Evolutionary conservation across 2,113 vertebrate genomes (phyloP).

Genomic region (Gnathonemus longibarbis): DNA sequence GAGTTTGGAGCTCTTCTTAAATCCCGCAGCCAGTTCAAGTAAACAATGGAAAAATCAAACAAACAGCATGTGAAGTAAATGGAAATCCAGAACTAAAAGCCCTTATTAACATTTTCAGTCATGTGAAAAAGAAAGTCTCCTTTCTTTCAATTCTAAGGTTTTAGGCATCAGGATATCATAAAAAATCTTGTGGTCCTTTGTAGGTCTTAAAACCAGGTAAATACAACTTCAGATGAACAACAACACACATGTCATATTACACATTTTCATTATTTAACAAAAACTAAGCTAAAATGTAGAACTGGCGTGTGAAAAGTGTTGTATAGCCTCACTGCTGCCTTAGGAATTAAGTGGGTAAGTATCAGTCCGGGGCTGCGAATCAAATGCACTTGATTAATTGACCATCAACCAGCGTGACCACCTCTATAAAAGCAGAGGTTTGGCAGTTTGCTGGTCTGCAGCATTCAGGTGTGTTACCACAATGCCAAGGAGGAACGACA

Average conservation of each 20-base stretch:
- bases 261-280: not conserved
- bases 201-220: not conserved
- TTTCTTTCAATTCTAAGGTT: not conserved
- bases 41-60: not conserved
- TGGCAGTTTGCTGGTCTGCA: not conserved
- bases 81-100: not conserved
- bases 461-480: not conserved
- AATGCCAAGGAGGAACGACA: not conserved
- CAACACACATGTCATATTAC: not conserved
- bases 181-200: not conserved
- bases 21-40: not conserved
- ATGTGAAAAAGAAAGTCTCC: not conserved
- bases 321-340: not conserved
- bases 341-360: not conserved
- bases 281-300: not conserved
- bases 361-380: not conserved
- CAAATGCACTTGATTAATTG: not conserved
- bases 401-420: not conserved
- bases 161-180: not conserved
- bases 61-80: not conserved
- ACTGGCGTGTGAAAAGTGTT: not conserved
- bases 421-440: not conserved
- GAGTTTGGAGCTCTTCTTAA: not conserved
- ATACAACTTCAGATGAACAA: not conserved
- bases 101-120: not conserved